These are phyloP conservation scores for Hemaris fuciformis DNA, from an alignment of 2,888 invertebrate genomes.

Conservation along the genomic window DNA sequence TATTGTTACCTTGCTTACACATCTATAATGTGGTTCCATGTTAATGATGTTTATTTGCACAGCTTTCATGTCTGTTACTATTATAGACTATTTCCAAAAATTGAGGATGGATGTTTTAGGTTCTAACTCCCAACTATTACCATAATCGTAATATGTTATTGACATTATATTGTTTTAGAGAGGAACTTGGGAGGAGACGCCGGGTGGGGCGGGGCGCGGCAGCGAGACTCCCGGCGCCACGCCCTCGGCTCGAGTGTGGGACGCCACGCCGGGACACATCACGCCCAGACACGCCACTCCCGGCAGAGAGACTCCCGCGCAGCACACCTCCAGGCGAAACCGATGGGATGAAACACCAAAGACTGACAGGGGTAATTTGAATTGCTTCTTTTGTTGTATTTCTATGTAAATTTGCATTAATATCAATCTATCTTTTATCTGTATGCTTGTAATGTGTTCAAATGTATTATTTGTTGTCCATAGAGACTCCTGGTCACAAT, in stretches of 20 bases:
- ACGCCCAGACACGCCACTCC: constrained; percentile 93
- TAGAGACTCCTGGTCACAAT: constrained; percentile 96
- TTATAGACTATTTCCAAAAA: too few relatives aligned
- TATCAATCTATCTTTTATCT: too few relatives aligned
- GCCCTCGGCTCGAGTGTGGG: constrained; percentile 97
- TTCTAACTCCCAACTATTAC: background rate
- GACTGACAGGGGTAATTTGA: constrained; percentile 89
- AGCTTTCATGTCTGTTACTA: too few relatives aligned
- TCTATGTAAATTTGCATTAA: background rate
- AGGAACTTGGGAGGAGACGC: constrained; percentile 96
- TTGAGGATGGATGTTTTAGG: background rate
- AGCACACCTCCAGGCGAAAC: constrained; percentile 90
- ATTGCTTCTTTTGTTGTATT: background rate
- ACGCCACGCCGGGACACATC: constrained; percentile 96
- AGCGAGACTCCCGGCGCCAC: constrained; percentile 96
- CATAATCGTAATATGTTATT: too few relatives aligned
- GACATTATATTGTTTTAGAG: constrained; percentile 38
- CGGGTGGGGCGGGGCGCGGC: constrained; percentile 88
- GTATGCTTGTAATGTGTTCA: background rate
- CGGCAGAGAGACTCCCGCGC: constrained; percentile 91
- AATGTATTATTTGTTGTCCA: background rate
- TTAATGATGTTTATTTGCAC: too few relatives aligned
- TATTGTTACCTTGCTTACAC: too few relatives aligned
- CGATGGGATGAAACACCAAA: constrained; percentile 99
- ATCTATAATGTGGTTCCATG: too few relatives aligned